A percentile compares a stretch with the other conserved stretches of the same genome.
Evolutionary conservation across 2,888 invertebrate genomes (phyloP).

Genomic region (Sarcophaga subvicina): DNA sequence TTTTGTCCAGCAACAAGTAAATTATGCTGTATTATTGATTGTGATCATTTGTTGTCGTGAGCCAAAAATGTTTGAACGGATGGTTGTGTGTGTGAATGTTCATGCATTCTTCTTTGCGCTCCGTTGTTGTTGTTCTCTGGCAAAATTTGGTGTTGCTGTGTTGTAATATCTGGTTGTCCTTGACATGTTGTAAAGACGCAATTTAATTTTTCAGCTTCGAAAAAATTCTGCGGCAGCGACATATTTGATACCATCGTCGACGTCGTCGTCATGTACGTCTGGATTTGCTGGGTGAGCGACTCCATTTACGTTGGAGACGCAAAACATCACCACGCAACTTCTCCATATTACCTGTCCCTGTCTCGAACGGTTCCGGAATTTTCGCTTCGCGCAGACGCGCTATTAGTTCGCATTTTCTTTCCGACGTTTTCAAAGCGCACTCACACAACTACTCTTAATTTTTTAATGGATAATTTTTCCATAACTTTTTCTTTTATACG

Average conservation of each 20-base stretch:
- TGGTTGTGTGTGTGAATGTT: neutral
- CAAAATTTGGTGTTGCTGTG: neutral
- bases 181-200: neutral
- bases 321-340: constrained; percentile 31
- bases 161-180: neutral
- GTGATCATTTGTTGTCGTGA: constrained; percentile 1
- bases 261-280: constrained; percentile 25
- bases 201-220: neutral
- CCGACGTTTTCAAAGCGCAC: constrained; percentile 25
- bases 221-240: constrained; percentile 20
- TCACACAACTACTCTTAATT: constrained; percentile 19
- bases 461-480: constrained; percentile 23
- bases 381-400: constrained; percentile 18
- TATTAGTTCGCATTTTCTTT: constrained; percentile 17
- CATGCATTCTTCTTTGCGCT: neutral
- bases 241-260: constrained; percentile 14
- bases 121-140: neutral
- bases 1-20: too few species aligned
- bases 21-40: neutral
- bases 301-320: constrained; percentile 40
- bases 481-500: neutral
- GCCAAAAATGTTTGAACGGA: neutral
- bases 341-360: neutral
- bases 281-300: constrained; percentile 12
- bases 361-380: constrained; percentile 3